phyloP scores from a whole-genome alignment of 2,888 invertebrate species.

The Sminthurides aquaticus region DNA sequence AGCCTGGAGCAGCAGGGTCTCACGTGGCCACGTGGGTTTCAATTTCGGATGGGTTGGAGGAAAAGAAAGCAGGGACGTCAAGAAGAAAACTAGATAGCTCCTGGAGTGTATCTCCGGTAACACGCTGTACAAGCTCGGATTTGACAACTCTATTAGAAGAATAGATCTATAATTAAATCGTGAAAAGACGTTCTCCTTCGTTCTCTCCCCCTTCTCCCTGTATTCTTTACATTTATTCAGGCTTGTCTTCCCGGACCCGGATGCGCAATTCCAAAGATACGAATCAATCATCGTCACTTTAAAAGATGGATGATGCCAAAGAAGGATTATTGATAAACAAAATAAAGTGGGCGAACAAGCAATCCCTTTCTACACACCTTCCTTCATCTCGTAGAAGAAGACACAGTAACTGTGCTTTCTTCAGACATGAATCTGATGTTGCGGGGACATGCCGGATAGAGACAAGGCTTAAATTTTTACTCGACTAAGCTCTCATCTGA shows the following conservation, averaged over 20 bases:
- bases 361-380: background rate
- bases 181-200: no score
- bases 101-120: no score
- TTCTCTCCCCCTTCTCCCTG: background rate
- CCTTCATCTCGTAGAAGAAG: no score
- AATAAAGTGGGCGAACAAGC: background rate
- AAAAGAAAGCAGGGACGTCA: no score
- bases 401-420: no score
- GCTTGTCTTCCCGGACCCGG: background rate
- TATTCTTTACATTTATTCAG: background rate
- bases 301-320: background rate
- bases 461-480: background rate
- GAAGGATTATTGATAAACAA: background rate
- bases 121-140: no score
- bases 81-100: no score
- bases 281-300: background rate
- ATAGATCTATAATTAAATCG: background rate
- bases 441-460: no score
- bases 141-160: background rate
- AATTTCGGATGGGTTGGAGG: no score
- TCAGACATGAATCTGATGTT: no score
- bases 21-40: no score
- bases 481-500: background rate
- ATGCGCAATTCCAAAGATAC: background rate
- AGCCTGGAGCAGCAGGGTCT: no score